Base-by-base conservation (phyloP, 2,113 vertebrate genomes). In the Diglossa brunneiventris region DNA sequence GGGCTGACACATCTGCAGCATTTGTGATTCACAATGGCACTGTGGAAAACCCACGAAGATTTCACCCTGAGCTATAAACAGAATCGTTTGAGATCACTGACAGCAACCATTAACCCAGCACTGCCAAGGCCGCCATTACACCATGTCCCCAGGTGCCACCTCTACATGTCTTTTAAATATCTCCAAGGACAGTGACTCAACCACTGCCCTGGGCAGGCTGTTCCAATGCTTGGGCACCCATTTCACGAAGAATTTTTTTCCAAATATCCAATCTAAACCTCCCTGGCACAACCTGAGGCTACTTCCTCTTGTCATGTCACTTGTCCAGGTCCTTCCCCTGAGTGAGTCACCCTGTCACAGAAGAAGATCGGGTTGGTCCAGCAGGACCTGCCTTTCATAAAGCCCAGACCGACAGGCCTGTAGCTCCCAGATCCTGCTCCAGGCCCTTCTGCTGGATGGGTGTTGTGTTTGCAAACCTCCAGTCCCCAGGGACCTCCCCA, bases 351-450 rank as follows among this genome's bases (percentile, higher is more conserved):
- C 7, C 39, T 69, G 47, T 33, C 28, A 20, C 1, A 6, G 9
- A 37, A 44, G 37, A 22, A 15, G 22, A 68, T 16, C 0, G 0
- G 33, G 33, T 9, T 69, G 53, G 53, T 61, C 27, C 44, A 23
- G 83, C 24, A 67, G 72, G 72, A 42, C 22, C 44, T 68, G 73
- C 74, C 64, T 69, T 39, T 39, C 28, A 7, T 7, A 23, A 13
- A 87, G 63, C 39, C 33, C 84, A 39, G 9, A 52, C 33, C 22
- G 53, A 42, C 44, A 58, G 53, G 33, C 3, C 37, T 33, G 55
- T 2, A 61, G 39, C 3, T 46, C 64, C 55, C 64, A 79, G n/a
- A 17, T 63, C 13, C 64, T 31, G 20, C 66, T 72, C 7, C n/a
- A 7, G 47, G 66, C 66, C 64, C 56, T 70, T 24, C 75, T 72